These are phyloP conservation scores for Calyptommatus sinebrachiatus DNA, from an alignment of 2,113 vertebrate genomes.

Conservation along the genomic window DNA sequence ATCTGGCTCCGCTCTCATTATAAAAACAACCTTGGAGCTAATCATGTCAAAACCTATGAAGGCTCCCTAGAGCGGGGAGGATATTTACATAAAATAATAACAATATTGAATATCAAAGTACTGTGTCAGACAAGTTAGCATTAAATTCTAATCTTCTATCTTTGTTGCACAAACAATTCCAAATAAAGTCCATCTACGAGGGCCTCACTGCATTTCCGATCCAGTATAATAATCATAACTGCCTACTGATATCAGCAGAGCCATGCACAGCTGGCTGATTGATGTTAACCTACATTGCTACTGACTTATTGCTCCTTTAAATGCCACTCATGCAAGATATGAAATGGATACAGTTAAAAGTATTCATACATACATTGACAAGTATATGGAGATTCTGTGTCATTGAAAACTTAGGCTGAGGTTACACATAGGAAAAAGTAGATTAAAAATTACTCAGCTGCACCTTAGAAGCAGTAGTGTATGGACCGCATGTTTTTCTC, in stretches of 20 bases:
- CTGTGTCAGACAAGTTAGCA: slow-evolving; percentile 41
- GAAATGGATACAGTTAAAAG: not conserved
- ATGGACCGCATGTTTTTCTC: no score
- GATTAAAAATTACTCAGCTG: no score
- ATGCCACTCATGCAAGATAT: not conserved
- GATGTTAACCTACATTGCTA: not conserved
- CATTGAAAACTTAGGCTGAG: not conserved
- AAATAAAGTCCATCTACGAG: slow-evolving; percentile 31
- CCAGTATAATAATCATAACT: not conserved
- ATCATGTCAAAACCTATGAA: slow-evolving; percentile 44
- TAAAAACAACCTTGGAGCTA: slow-evolving; percentile 38
- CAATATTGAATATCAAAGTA: slow-evolving; percentile 44
- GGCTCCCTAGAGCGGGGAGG: slow-evolving; percentile 3
- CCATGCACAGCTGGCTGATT: not conserved
- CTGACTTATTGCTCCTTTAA: not conserved
- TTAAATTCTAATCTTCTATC: slow-evolving; percentile 43
- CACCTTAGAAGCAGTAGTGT: no score
- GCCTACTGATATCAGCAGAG: not conserved
- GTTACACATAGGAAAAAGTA: no score
- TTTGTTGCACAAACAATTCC: slow-evolving; percentile 31
- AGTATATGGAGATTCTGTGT: not conserved
- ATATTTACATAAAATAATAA: slow-evolving; percentile 58
- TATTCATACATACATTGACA: not conserved
- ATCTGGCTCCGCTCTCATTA: slow-evolving; percentile 35
- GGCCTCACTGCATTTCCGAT: slow-evolving; percentile 18